Percentiles rank a stretch among this genome's conserved stretches.
Conservation (phyloP, 2,113 vertebrate genomes). For the Accipiter cooperii region DNA sequence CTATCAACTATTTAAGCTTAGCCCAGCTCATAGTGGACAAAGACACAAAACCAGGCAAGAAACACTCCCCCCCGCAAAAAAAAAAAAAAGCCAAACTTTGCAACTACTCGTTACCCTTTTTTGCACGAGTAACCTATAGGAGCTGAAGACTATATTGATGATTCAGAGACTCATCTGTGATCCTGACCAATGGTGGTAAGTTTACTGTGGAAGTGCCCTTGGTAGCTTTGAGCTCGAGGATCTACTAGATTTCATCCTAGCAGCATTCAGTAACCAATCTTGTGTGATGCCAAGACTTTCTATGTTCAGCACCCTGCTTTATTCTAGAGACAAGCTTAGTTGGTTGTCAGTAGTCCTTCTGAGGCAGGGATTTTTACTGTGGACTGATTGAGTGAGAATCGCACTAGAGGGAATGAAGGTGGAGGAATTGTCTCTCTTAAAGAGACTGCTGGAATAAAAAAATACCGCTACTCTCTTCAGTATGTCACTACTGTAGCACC, state of each 20-base stretch:
- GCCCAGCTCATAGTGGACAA: background rate
- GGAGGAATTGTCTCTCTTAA: background rate
- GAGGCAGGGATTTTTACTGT: background rate
- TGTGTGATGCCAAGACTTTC: background rate
- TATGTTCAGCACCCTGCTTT: background rate
- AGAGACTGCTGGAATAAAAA: background rate
- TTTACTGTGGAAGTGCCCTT: background rate
- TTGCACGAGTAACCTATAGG: background rate
- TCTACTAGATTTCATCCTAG: background rate
- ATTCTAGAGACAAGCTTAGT: background rate
- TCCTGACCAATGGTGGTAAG: background rate
- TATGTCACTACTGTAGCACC: background rate
- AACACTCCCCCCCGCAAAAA: fast-evolving
- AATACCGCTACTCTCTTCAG: background rate
- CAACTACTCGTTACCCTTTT: background rate
- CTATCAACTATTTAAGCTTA: background rate
- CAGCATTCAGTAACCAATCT: background rate
- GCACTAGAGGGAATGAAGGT: background rate
- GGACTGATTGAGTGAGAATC: background rate
- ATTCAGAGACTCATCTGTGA: background rate
- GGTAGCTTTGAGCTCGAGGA: background rate
- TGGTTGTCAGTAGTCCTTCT: background rate
- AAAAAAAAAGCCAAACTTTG: background rate
- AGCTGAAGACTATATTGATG: background rate
- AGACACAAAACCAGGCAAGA: background rate